Evolutionary conservation across 1,140 invertebrate genomes (phyloP).

Genomic region (Drosophila simulans): DNA sequence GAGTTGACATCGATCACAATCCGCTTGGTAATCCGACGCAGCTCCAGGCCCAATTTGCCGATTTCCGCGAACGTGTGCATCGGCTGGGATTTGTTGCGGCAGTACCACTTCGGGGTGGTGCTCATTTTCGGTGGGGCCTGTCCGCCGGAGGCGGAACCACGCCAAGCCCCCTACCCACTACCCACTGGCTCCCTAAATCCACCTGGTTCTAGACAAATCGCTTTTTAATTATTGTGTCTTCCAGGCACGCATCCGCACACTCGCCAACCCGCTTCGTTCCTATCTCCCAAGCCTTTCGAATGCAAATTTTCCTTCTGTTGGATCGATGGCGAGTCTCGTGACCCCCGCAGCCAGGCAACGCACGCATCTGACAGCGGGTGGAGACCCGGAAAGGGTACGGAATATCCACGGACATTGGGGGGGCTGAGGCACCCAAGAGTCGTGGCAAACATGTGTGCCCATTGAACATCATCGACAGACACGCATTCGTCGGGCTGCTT

Average conservation of each 20-base stretch:
- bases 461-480: conserved; percentile 62
- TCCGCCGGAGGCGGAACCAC: conserved; percentile 32
- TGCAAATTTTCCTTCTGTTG: conserved; percentile 74
- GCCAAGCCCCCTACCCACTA: conserved; percentile 13
- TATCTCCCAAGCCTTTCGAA: conserved; percentile 54
- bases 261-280: conserved; percentile 34
- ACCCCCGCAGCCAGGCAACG: conserved; percentile 67
- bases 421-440: background rate
- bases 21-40: conserved; percentile 75
- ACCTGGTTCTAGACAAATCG: conserved; percentile 64
- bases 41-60: conserved; percentile 72
- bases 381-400: conserved; percentile 9
- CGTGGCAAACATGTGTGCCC: conserved; percentile 16
- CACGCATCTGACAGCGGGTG: conserved; percentile 53
- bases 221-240: conserved; percentile 82
- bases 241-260: conserved; percentile 71
- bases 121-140: conserved; percentile 69
- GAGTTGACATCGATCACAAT: conserved; percentile 81
- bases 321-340: conserved; percentile 59
- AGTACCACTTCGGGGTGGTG: conserved; percentile 83
- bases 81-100: conserved; percentile 83
- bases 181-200: conserved; percentile 9
- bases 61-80: conserved; percentile 83
- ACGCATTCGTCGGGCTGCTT: conserved; percentile 44
- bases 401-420: background rate